Conservation (phyloP, 2,888 invertebrate species). For the Smittia aterrima region DNA sequence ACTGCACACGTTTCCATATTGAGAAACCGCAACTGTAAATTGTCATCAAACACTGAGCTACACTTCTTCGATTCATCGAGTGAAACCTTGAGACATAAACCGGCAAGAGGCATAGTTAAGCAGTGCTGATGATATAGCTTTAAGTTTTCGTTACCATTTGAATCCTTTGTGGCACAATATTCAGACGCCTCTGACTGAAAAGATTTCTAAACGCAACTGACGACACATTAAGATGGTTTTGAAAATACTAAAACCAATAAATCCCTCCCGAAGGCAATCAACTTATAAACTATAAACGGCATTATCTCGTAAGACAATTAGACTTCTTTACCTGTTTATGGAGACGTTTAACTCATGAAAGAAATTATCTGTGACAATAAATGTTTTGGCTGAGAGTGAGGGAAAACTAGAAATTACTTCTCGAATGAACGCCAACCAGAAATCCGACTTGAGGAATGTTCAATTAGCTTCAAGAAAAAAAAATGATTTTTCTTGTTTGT, state of each 20-base stretch:
- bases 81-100: too few species aligned
- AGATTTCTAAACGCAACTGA: neutral
- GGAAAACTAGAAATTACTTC: too few species aligned
- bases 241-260: neutral
- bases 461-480: neutral
- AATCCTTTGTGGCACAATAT: too few species aligned
- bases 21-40: slow-evolving; percentile 7
- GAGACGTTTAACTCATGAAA: neutral
- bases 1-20: neutral
- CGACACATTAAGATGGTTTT: neutral
- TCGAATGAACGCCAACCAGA: neutral
- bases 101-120: too few species aligned
- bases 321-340: neutral
- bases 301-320: slow-evolving; percentile 36
- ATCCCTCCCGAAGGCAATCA: slow-evolving; percentile 23
- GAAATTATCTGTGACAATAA: too few species aligned
- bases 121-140: too few species aligned
- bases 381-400: too few species aligned
- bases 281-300: neutral
- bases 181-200: neutral
- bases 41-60: neutral
- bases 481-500: neutral
- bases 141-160: too few species aligned
- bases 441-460: neutral
- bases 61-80: too few species aligned